These are phyloP conservation scores for Coenobita brevimanus DNA, from an alignment of 1,140 invertebrate species.

Conservation along the genomic window DNA sequence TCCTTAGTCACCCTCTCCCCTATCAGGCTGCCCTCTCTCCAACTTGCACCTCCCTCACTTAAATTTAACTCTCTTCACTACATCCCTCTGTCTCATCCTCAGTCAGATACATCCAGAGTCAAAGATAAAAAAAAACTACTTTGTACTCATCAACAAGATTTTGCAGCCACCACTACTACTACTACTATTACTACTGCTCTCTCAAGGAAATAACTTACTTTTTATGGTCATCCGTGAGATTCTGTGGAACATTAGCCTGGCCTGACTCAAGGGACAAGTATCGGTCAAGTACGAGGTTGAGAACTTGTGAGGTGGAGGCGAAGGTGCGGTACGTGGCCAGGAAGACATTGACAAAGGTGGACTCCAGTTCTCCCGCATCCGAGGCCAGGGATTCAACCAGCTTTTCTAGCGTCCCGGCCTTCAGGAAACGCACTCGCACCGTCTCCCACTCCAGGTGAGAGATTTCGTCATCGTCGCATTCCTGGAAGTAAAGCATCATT, in stretches of 20 bases:
- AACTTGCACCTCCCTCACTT: too few species aligned
- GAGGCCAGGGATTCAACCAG: constrained; percentile 94
- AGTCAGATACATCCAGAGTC: neutral
- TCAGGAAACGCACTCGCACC: constrained; percentile 94
- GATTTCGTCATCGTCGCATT: constrained; percentile 79
- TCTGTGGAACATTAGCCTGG: constrained; percentile 71
- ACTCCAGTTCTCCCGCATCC: constrained; percentile 96
- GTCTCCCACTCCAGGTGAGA: constrained; percentile 99
- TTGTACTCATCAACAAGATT: too few species aligned
- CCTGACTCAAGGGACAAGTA: constrained; percentile 79
- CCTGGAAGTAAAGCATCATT: constrained; percentile 48
- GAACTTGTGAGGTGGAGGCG: constrained; percentile 85
- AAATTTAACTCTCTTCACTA: too few species aligned
- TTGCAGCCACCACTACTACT: too few species aligned
- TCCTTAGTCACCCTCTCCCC: too few species aligned
- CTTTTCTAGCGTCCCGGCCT: constrained; percentile 94
- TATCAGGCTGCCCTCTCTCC: too few species aligned
- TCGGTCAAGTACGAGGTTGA: constrained; percentile 85
- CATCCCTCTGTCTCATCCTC: too few species aligned
- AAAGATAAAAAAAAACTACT: constrained; percentile 4
- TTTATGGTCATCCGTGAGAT: constrained; percentile 80
- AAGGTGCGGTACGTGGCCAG: constrained; percentile 95
- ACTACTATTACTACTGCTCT: too few species aligned
- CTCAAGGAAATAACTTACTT: constrained; percentile 77
- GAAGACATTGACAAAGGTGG: constrained; percentile 98